These are phyloP conservation scores for Crotalus adamanteus DNA, from an alignment of 2,797 vertebrate genomes.

Conservation along the genomic window DNA sequence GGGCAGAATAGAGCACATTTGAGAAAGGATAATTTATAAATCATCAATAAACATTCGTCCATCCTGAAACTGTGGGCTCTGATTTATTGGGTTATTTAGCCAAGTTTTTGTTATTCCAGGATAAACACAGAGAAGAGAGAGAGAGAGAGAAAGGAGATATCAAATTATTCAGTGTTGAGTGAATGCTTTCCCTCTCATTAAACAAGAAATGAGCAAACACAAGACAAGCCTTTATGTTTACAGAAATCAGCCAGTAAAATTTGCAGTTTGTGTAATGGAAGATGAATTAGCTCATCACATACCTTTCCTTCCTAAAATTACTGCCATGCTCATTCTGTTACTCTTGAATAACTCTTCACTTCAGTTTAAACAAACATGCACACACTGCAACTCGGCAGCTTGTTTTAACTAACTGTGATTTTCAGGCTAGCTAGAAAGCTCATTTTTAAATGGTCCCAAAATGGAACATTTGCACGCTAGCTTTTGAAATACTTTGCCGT, in stretches of 20 bases:
- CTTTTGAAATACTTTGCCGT: slow-evolving; percentile 39
- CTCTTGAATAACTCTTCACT: slow-evolving; percentile 39
- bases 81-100: slow-evolving; percentile 7
- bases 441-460: slow-evolving; percentile 37
- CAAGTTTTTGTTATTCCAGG: neutral
- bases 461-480: slow-evolving; percentile 35
- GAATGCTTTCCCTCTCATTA: slow-evolving; percentile 23
- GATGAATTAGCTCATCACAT: slow-evolving; percentile 34
- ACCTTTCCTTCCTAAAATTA: slow-evolving; percentile 42
- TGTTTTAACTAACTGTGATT: slow-evolving; percentile 46
- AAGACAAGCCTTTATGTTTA: slow-evolving; percentile 35
- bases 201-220: slow-evolving; percentile 35
- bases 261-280: slow-evolving; percentile 38
- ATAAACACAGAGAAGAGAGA: neutral
- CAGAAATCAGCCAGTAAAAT: neutral
- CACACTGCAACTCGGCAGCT: slow-evolving; percentile 20
- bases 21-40: neutral
- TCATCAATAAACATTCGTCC: neutral
- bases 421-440: slow-evolving; percentile 7
- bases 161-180: slow-evolving; percentile 7
- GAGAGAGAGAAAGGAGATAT: neutral
- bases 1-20: neutral
- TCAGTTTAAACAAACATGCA: slow-evolving; percentile 17
- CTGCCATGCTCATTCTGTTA: slow-evolving; percentile 41
- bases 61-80: neutral